Evolutionary conservation across 2,113 vertebrate species (phyloP), one percentile per base, ranked within the genome.

Genomic region (Sphyrna mokarran): DNA sequence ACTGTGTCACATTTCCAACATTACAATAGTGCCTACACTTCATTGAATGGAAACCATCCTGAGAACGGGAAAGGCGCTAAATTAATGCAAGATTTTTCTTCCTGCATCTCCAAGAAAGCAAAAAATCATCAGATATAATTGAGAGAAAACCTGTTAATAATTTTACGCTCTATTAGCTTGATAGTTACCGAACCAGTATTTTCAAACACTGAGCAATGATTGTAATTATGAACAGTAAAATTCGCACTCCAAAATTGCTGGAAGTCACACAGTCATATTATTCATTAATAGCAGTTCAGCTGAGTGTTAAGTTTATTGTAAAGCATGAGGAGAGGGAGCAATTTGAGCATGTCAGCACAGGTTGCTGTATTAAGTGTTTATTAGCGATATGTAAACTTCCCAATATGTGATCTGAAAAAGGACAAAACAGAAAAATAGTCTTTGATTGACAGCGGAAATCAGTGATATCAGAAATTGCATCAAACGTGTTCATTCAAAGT

Each of bases 281-380:
- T 95, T 70, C 94, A 72, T 70, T 95, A 72, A 76, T 26, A 72
- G 69, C 94, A 76, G 94, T 95, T 95, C 94, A 72, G 23, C 68
- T 48, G 68, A 72, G 94, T 43, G 69, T 54, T 29, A 95, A 48
- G 69, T 76, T 95, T 95, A 68, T 95, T 95, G 48, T 72, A 76
- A 72, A 95, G 69, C 94, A 72, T 54, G 43, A 68, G 43, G 43
- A 72, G 94, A 48, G 43, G 40, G 68, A 72, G 94, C 40, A 72
- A 95, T 95, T 95, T 95, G 40, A 95, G 26, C 69, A 72, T 70
- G 68, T 95, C 94, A 95, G 43, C 94, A 95, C 69, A 95, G 94
- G 40, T 95, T 95, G 94, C 6, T 68, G 72, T 23, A 76, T 76
- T 54, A 95, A 68, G 94, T 95, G 69, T 76, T 95, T 72, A 95